Evolutionary conservation across 2,113 vertebrate genomes (phyloP).

Genomic region (Festucalex cinctus): DNA sequence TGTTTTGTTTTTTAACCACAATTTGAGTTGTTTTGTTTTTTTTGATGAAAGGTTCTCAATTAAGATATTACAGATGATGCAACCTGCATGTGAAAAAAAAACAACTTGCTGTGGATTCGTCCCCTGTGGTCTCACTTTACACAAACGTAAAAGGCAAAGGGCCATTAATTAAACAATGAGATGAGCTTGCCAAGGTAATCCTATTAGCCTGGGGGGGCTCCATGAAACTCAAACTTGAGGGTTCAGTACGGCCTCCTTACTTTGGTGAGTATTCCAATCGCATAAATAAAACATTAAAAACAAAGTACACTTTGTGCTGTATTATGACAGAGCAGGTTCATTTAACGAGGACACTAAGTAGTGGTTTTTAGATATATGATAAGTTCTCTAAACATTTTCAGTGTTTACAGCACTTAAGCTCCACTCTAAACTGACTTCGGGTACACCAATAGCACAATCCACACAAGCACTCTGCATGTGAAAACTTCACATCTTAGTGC

Average conservation of each 20-base stretch:
- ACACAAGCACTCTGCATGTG: background rate
- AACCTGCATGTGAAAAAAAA: slow-evolving; percentile 19
- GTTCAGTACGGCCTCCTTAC: background rate
- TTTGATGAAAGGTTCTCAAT: background rate
- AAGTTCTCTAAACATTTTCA: background rate
- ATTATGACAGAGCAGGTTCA: background rate
- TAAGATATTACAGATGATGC: background rate
- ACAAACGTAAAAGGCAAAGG: slow-evolving; percentile 20
- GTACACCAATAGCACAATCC: background rate
- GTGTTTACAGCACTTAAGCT: background rate
- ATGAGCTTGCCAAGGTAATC: slow-evolving; percentile 32
- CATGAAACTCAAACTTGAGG: slow-evolving; percentile 1
- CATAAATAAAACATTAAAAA: background rate
- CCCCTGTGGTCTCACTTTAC: slow-evolving; percentile 12
- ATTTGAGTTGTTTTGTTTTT: background rate
- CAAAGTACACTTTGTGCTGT: background rate
- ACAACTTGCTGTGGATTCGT: background rate
- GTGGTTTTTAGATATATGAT: background rate
- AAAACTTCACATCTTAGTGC: background rate
- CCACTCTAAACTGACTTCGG: background rate
- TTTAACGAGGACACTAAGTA: background rate
- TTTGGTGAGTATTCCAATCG: background rate
- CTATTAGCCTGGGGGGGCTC: slow-evolving; percentile 29
- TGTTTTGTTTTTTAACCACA: background rate
- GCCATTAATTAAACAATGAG: slow-evolving; percentile 33